A percentile compares a stretch with the other conserved stretches of the same genome.
phyloP scores from a whole-genome alignment of 35 echinoderm and acorn worm genomes.

The Nesometra sesokonis region DNA sequence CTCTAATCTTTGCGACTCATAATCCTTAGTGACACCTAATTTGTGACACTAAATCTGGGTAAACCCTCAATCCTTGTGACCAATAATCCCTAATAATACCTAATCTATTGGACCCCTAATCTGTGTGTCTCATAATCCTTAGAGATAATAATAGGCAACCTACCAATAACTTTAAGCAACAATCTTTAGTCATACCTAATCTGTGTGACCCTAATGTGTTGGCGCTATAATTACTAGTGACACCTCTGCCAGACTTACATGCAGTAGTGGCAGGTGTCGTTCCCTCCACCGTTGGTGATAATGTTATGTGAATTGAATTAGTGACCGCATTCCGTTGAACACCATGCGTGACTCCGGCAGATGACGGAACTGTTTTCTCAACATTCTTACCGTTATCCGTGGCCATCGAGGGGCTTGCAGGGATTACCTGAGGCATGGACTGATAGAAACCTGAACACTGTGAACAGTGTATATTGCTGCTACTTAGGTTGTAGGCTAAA shows the following conservation, averaged over 20 bases:
- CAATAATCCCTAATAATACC: no score
- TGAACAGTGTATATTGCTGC: constrained; percentile 55
- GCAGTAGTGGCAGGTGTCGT: not conserved
- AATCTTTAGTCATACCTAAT: no score
- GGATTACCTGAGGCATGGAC: not conserved
- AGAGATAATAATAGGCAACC: no score
- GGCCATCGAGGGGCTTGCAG: not conserved
- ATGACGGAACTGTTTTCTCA: not conserved
- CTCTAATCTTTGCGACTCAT: no score
- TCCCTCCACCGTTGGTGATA: not conserved
- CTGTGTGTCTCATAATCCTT: no score
- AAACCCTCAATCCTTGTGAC: no score
- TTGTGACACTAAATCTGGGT: no score
- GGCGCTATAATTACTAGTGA: no score
- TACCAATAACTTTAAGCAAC: no score
- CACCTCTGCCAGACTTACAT: not conserved
- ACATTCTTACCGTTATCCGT: not conserved
- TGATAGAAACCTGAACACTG: constrained; percentile 59
- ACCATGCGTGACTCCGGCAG: not conserved
- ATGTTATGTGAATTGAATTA: not conserved
- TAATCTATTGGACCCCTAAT: no score
- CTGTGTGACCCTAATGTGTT: no score
- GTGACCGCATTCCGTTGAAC: not conserved
- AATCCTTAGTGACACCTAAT: no score
- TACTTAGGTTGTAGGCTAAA: constrained; percentile 73